phyloP scores from a whole-genome alignment of 1,140 invertebrate species.

The Drosophila busckii region DNA sequence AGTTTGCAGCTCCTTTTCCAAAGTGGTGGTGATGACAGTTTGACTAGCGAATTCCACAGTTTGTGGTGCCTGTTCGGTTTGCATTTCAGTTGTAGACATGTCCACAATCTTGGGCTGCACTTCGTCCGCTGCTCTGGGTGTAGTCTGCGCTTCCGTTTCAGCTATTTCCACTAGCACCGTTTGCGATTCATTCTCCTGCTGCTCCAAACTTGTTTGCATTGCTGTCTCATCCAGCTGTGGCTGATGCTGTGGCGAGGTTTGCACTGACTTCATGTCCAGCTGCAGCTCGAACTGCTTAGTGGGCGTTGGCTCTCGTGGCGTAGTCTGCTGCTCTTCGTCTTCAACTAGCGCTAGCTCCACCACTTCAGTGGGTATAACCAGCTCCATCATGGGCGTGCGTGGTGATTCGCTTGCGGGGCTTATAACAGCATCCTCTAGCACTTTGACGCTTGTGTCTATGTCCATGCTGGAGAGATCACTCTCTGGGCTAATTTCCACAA shows the following conservation, averaged over 20 bases:
- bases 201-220: conserved; percentile 79
- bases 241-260: conserved; percentile 82
- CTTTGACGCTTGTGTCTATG: conserved; percentile 81
- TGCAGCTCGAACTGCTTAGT: conserved; percentile 5
- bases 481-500: conserved; percentile 63
- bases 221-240: conserved; percentile 75
- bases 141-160: conserved; percentile 73
- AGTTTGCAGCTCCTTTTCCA: conserved; percentile 80
- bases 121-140: conserved; percentile 36
- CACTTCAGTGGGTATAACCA: conserved; percentile 82
- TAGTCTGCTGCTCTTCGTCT: conserved; percentile 80
- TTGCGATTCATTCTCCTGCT: conserved; percentile 71
- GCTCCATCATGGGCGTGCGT: conserved; percentile 75
- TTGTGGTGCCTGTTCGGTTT: conserved; percentile 75
- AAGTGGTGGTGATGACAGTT: conserved; percentile 80
- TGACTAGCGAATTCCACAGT: conserved; percentile 81
- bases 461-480: conserved; percentile 78
- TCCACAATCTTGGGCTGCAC: conserved; percentile 17
- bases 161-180: conserved; percentile 59
- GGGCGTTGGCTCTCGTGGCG: conserved; percentile 60
- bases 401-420: conserved; percentile 61
- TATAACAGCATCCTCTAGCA: conserved; percentile 82
- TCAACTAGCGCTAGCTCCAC: conserved; percentile 81
- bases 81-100: conserved; percentile 51
- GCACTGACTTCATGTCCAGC: conserved; percentile 81